These are phyloP conservation scores for Psammodynastes pulverulentus DNA, from an alignment of 2,113 vertebrate species.

Conservation along the genomic window DNA sequence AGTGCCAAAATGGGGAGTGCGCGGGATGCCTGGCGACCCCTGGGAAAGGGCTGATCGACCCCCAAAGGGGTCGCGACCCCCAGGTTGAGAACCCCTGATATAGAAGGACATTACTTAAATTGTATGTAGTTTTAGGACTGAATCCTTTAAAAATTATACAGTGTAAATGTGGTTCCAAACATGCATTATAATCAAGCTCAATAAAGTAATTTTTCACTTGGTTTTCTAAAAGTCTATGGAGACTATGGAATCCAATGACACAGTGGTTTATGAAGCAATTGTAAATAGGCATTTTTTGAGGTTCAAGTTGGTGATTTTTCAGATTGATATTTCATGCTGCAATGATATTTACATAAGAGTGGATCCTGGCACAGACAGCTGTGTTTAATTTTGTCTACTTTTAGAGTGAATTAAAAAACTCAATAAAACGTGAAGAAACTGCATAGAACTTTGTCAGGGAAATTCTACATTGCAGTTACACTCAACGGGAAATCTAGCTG, in stretches of 20 bases:
- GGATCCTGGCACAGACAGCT: neutral
- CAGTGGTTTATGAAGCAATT: neutral
- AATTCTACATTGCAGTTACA: conserved; percentile 2
- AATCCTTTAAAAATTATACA: neutral
- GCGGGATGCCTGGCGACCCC: no score
- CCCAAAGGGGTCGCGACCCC: no score
- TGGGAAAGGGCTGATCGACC: no score
- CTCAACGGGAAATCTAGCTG: neutral
- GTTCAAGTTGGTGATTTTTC: neutral
- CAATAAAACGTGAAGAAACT: neutral
- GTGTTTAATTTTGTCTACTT: neutral
- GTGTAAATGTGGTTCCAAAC: neutral
- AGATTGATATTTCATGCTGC: neutral
- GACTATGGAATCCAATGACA: neutral
- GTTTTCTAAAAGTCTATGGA: neutral
- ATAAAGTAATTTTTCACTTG: neutral
- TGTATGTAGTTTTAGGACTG: neutral
- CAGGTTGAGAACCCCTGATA: no score
- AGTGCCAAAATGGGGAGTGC: no score
- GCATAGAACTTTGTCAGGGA: neutral
- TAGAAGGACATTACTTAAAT: no score
- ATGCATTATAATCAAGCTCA: neutral
- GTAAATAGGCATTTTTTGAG: neutral
- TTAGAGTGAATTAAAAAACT: neutral
- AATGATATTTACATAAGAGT: neutral